phyloP scores from a whole-genome alignment of 1,140 invertebrate species.

The Microvelia longipes region DNA sequence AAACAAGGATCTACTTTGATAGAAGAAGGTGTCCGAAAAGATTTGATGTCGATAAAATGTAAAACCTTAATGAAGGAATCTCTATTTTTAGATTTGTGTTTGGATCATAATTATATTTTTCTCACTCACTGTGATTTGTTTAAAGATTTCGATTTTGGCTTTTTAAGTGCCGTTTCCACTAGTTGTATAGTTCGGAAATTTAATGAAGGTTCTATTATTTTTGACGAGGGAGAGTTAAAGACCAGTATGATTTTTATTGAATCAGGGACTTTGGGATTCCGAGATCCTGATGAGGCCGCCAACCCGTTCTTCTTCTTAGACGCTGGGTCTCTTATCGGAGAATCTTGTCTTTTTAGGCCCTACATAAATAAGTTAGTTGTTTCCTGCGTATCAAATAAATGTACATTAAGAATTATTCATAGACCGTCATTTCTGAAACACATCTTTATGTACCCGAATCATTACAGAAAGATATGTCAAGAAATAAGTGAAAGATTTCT shows the following conservation, averaged over 20 bases:
- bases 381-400: not conserved
- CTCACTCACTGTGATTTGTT: not conserved
- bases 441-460: not conserved
- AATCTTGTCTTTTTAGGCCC: not conserved
- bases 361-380: not conserved
- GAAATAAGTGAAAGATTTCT: not conserved
- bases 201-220: not conserved
- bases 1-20: too few relatives aligned
- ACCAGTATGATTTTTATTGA: not conserved
- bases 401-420: not conserved
- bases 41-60: too few relatives aligned
- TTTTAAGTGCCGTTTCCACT: not conserved
- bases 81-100: not conserved
- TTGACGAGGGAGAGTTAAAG: not conserved
- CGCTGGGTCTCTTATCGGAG: not conserved
- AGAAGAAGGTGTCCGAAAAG: too few relatives aligned
- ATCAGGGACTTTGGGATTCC: not conserved
- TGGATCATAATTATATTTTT: not conserved
- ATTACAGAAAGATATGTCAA: not conserved
- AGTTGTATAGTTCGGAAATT: not conserved
- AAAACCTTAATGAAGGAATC: too few relatives aligned
- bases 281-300: not conserved
- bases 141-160: not conserved
- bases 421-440: not conserved
- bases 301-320: not conserved